These are phyloP conservation scores for Xanthia togata DNA, from an alignment of 2,888 invertebrate species.

Conservation along the genomic window DNA sequence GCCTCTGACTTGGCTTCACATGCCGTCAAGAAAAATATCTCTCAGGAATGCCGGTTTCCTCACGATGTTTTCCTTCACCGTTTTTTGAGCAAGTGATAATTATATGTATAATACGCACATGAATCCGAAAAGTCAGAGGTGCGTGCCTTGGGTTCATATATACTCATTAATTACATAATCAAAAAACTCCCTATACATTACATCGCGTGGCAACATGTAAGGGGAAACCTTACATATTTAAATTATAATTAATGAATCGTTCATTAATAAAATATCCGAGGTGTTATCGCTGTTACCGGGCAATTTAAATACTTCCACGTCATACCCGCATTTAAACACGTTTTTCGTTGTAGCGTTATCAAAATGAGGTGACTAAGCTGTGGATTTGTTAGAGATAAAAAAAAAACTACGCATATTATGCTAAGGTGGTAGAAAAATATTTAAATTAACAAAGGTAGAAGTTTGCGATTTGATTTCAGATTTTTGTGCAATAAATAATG, in stretches of 20 bases:
- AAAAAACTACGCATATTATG: neutral
- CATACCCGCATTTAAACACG: constrained; percentile 26
- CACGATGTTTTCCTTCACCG: too few relatives aligned
- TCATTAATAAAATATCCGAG: constrained; percentile 48
- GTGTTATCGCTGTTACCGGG: constrained; percentile 32
- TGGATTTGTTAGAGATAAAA: neutral
- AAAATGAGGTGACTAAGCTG: constrained; percentile 10
- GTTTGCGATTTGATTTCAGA: neutral
- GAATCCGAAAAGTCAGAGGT: too few relatives aligned
- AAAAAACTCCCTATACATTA: neutral
- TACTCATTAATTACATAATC: neutral
- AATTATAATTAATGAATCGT: constrained; percentile 58
- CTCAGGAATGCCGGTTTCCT: too few relatives aligned
- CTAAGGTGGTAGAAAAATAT: neutral
- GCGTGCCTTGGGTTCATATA: too few relatives aligned
- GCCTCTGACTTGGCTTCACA: too few relatives aligned
- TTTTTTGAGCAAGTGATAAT: too few relatives aligned
- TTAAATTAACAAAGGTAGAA: neutral
- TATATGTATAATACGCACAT: too few relatives aligned
- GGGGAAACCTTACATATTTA: constrained; percentile 37
- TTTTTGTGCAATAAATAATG: constrained; percentile 1
- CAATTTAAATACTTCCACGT: constrained; percentile 45
- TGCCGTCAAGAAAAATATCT: too few relatives aligned
- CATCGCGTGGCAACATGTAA: constrained; percentile 4
- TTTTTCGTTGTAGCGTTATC: constrained; percentile 15